phyloP scores from a whole-genome alignment of 2,113 vertebrate species.

The Chlorocebus sabaeus region DNA sequence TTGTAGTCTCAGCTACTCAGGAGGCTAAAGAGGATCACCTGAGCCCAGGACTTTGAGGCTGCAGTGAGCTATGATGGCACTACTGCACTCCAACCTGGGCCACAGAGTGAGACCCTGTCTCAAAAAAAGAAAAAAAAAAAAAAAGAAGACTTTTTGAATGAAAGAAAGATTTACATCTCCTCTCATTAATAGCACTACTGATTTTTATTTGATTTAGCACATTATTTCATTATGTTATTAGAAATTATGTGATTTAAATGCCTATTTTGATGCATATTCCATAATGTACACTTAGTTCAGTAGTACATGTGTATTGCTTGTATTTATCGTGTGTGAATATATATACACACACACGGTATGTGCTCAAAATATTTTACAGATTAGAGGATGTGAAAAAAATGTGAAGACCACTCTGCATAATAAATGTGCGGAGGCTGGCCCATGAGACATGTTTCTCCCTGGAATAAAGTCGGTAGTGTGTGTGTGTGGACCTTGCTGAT shows the following conservation, averaged over 20 bases:
- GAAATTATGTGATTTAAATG: background rate
- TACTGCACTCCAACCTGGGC: background rate
- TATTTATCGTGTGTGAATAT: background rate
- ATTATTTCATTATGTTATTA: background rate
- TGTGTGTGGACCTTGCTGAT: background rate
- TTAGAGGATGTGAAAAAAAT: background rate
- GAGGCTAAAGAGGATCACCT: background rate
- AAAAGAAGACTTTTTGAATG: background rate
- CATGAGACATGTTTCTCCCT: background rate
- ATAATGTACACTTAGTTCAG: background rate
- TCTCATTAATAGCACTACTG: background rate
- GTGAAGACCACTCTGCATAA: background rate
- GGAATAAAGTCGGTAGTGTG: background rate
- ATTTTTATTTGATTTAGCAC: background rate
- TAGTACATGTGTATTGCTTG: background rate
- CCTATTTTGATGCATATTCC: background rate
- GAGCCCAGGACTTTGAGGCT: background rate
- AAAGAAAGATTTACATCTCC: background rate
- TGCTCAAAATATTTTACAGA: background rate
- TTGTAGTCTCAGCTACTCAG: background rate
- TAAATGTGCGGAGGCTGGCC: background rate
- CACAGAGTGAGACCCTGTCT: background rate
- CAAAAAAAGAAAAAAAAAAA: background rate
- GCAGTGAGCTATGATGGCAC: background rate
- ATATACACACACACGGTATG: background rate